phyloP scores from a whole-genome alignment of 2,888 invertebrate genomes.

The Schrankia costaestrigalis region DNA sequence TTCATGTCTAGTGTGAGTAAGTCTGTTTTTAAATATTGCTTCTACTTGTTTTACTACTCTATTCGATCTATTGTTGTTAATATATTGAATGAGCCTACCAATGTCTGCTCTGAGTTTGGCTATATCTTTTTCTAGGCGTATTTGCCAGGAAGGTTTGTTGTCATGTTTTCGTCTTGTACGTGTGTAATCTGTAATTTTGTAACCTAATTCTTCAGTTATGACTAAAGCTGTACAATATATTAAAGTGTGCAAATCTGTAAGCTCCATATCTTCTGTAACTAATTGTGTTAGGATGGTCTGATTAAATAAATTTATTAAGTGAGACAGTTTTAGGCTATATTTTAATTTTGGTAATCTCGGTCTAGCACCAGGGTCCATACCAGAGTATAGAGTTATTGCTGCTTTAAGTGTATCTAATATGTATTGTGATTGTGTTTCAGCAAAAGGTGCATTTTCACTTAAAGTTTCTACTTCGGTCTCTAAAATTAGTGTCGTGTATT shows the following conservation, averaged over 20 bases:
- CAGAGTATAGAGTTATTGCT: neutral
- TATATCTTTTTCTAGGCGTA: no score
- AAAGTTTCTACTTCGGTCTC: neutral
- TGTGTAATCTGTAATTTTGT: neutral
- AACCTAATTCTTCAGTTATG: neutral
- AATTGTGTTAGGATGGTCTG: neutral
- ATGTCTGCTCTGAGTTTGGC: no score
- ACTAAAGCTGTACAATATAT: slow-evolving; percentile 4
- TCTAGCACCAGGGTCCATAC: neutral
- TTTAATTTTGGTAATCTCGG: neutral
- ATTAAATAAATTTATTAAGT: neutral
- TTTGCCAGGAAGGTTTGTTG: no score
- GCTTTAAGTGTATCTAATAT: neutral
- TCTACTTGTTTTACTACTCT: no score
- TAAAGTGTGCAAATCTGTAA: neutral
- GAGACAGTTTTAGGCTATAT: neutral
- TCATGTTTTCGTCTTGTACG: neutral
- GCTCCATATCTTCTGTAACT: neutral
- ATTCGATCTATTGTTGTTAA: no score
- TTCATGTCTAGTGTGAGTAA: no score
- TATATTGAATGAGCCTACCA: no score
- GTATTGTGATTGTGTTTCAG: neutral
- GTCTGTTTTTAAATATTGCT: no score
- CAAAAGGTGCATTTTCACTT: neutral
- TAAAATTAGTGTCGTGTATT: neutral